Evolutionary conservation across 2,113 vertebrate species (phyloP), one percentile per base, ranked within the genome.

Genomic region (Stigmatopora nigra): DNA sequence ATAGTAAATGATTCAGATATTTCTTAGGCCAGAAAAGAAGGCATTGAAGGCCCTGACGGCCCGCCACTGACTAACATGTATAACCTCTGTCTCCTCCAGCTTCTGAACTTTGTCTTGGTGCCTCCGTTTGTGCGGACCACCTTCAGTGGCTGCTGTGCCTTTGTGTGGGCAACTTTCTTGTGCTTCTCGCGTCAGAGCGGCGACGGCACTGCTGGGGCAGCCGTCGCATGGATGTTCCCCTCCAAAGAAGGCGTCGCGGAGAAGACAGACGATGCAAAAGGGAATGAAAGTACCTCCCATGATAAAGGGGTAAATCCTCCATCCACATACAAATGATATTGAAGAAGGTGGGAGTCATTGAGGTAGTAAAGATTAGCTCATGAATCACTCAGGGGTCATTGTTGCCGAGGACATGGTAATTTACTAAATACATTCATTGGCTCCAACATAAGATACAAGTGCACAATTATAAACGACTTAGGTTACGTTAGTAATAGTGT

Each of bases 121-220:
- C 94, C 95, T 0, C 79, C 92, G 55, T 90, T 90, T 60, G 70
- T 94, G 79, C 86, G 92, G 75, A 96, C 94, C 19, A 88, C 90
- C 44, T 97, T 93, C 79, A 91, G 88, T 0, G 95, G 94, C 45
- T 90, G 93, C 72, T 94, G 92, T 63, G 91, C 90, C 19, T 96
- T 97, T 77, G 53, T 93, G 69, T 98, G 95, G 95, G 92, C 93
- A 64, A 85, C 87, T 47, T 98, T 95, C 89, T 85, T 97, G n/a
- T 97, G 94, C 80, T 95, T 92, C 81, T 96, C 93, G 0, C 92
- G 91, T 2, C 93, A 94, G 70, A 91, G 86, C 0, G 93, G 92
- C 0, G 93, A 95, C 3, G 93, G 93, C 25, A 94, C 93, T 0
- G 82, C 86, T 7, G 71, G 66, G 17, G 91, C 93, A 0, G 89